Evolutionary conservation across 2,888 invertebrate genomes (phyloP).

Genomic region (Ligdia adustata): DNA sequence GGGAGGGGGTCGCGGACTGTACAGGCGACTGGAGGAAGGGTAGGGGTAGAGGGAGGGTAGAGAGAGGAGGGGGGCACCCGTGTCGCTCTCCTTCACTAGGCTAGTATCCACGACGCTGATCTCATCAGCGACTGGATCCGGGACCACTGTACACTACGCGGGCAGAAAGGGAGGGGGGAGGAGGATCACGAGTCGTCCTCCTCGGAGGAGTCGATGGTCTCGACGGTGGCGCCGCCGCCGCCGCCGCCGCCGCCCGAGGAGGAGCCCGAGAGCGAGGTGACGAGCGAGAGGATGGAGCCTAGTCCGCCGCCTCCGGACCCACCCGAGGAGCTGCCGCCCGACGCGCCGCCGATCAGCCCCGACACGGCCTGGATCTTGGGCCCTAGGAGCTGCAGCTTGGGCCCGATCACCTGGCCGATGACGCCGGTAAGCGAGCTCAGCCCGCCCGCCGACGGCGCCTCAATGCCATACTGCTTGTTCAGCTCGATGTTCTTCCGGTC

Average conservation of each 20-base stretch:
- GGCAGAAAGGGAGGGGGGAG: slow-evolving; percentile 31
- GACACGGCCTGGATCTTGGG: slow-evolving; percentile 85
- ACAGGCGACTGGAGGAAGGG: slow-evolving; percentile 49
- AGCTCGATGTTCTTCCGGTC: slow-evolving; percentile 90
- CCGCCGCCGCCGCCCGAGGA: slow-evolving; percentile 68
- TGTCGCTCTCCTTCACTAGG: background rate
- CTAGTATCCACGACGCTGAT: slow-evolving; percentile 19
- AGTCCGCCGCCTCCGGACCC: slow-evolving; percentile 68
- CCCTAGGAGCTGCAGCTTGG: slow-evolving; percentile 88
- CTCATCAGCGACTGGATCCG: slow-evolving; percentile 5
- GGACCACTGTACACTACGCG: background rate
- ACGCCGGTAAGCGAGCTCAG: slow-evolving; percentile 85
- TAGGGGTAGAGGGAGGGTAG: slow-evolving; percentile 15
- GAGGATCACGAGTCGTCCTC: slow-evolving; percentile 71
- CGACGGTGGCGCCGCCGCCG: slow-evolving; percentile 63
- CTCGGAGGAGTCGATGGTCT: slow-evolving; percentile 75
- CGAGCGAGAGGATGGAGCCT: slow-evolving; percentile 75
- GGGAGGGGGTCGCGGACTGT: slow-evolving; percentile 58
- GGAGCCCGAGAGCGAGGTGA: slow-evolving; percentile 76
- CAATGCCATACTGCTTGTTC: slow-evolving; percentile 90
- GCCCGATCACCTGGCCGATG: slow-evolving; percentile 88
- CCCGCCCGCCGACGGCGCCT: slow-evolving; percentile 85
- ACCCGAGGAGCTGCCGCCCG: slow-evolving; percentile 78
- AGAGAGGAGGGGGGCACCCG: background rate
- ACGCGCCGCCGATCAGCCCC: slow-evolving; percentile 81